Conservation (phyloP, 1,140 invertebrate species). For the Notospermus geniculatus region DNA sequence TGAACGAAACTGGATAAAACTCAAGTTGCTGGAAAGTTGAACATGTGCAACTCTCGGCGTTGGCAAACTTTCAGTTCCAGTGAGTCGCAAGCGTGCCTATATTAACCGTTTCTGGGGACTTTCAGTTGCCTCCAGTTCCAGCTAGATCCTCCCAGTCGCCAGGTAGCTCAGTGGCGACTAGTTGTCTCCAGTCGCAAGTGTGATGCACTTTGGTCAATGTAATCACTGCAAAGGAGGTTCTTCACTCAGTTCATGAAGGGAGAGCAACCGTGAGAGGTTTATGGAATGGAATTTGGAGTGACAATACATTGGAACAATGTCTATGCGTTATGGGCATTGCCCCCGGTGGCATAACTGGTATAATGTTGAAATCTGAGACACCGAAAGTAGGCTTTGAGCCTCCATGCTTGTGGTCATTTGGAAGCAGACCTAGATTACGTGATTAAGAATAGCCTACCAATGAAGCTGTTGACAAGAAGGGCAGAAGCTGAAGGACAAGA, state of each 20-base stretch:
- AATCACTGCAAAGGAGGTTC: conserved; percentile 15
- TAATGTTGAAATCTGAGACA: conserved; percentile 18
- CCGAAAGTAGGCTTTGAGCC: conserved; percentile 20
- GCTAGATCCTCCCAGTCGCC: too few species aligned
- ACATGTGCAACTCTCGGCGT: too few species aligned
- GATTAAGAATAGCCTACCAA: conserved; percentile 3
- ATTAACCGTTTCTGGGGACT: too few species aligned
- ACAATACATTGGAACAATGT: conserved; percentile 28
- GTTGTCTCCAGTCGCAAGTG: too few species aligned
- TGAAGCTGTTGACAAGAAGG: neutral
- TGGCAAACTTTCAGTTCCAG: too few species aligned
- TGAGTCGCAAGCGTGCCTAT: too few species aligned
- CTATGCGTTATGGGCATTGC: conserved; percentile 31
- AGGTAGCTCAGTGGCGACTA: too few species aligned
- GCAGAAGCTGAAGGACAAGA: too few species aligned
- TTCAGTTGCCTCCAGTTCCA: too few species aligned
- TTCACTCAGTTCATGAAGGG: conserved; percentile 18
- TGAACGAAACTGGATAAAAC: too few species aligned
- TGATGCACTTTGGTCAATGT: conserved; percentile 21
- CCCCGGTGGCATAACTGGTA: conserved; percentile 20
- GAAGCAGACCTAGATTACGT: conserved; percentile 6
- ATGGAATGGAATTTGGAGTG: conserved; percentile 27
- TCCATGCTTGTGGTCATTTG: conserved; percentile 19
- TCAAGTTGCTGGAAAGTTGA: too few species aligned
- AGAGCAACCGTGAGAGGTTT: conserved; percentile 26